phyloP scores from a whole-genome alignment of 2,888 invertebrate species.

The Margaritifera margaritifera region DNA sequence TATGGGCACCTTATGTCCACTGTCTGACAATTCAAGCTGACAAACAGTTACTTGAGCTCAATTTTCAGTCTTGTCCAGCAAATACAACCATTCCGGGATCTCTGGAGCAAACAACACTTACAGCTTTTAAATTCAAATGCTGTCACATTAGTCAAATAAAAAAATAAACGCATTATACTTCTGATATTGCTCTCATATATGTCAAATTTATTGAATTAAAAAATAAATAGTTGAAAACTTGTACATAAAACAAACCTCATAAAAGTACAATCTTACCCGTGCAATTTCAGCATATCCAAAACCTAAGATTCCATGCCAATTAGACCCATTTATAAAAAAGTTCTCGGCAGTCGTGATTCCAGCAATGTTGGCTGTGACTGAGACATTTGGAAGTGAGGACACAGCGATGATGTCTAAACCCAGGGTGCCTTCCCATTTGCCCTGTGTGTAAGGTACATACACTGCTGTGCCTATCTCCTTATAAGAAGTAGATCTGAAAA shows the following conservation, averaged over 20 bases:
- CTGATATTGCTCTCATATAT: no score
- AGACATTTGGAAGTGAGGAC: conserved; percentile 70
- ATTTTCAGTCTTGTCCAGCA: no score
- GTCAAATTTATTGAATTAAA: no score
- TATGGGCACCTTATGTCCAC: no score
- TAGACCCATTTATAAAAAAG: conserved; percentile 79
- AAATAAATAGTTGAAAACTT: neutral
- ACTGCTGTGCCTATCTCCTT: conserved; percentile 54
- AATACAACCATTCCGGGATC: no score
- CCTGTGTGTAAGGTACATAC: conserved; percentile 77
- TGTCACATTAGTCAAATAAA: no score
- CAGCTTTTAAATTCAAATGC: no score
- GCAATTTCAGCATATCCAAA: conserved; percentile 75
- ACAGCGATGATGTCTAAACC: conserved; percentile 76
- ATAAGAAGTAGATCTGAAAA: conserved; percentile 73
- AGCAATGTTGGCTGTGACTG: conserved; percentile 75
- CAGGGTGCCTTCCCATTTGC: conserved; percentile 76
- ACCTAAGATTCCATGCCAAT: conserved; percentile 80
- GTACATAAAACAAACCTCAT: neutral
- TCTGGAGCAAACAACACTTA: no score
- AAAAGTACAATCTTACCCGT: conserved; percentile 46
- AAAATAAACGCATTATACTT: no score
- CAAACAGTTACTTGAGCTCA: no score
- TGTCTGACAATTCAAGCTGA: no score
- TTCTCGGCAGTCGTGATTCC: conserved; percentile 77